Conservation (phyloP, 2,113 vertebrate genomes). For the Erpornis zantholeuca region DNA sequence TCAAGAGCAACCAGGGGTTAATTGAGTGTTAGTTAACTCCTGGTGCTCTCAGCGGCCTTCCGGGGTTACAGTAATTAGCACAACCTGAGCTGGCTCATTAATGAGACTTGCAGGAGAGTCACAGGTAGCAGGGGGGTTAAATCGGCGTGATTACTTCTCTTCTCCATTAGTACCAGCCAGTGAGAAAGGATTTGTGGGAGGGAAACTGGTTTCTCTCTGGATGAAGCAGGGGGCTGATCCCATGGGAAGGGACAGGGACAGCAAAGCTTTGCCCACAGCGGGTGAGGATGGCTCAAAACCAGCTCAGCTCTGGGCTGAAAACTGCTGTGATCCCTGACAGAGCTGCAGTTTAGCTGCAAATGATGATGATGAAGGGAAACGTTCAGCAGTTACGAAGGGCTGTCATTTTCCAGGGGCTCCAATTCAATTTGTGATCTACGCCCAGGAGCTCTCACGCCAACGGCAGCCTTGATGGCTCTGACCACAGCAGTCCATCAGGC, state of each 20-base stretch:
- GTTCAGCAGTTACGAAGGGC: background rate
- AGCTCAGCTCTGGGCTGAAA: background rate
- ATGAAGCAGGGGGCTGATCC: background rate
- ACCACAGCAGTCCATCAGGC: rapidly evolving
- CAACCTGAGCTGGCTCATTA: constrained; percentile 38
- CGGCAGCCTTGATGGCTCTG: background rate
- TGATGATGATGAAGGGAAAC: background rate
- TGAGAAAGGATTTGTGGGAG: background rate
- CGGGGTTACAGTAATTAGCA: constrained; percentile 31
- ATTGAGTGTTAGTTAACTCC: constrained; percentile 48
- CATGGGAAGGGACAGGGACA: background rate
- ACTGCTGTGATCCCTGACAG: background rate
- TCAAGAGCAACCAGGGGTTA: background rate
- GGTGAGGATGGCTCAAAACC: background rate
- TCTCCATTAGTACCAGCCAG: background rate
- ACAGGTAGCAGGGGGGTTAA: constrained; percentile 11
- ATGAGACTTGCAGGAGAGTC: background rate
- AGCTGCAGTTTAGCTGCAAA: background rate
- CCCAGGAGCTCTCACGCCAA: background rate
- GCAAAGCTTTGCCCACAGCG: rapidly evolving
- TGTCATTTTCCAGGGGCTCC: background rate
- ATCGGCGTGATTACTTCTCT: background rate
- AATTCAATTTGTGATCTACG: background rate
- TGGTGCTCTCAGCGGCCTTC: background rate
- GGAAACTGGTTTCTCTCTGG: background rate